A percentile compares a stretch with the other conserved stretches of the same genome.
Evolutionary conservation across 2,888 invertebrate species (phyloP).

Genomic region (Agrochola lota): DNA sequence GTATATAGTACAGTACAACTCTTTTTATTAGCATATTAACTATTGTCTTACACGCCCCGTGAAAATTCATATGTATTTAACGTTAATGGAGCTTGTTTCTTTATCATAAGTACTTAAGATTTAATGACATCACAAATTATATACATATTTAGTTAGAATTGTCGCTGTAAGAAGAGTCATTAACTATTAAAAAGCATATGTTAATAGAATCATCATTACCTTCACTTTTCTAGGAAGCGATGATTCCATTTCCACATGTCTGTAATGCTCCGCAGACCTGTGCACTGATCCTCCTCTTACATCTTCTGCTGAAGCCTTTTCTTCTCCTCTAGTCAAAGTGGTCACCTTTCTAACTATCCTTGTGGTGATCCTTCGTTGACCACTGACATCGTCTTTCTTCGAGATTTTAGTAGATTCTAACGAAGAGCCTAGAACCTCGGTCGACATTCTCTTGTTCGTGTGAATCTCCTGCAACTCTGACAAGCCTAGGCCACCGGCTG

Average conservation of each 20-base stretch:
- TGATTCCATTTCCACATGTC: slow-evolving; percentile 89
- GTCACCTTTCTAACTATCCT: slow-evolving; percentile 97
- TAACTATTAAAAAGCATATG: slow-evolving; percentile 15
- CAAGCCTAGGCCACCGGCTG: slow-evolving; percentile 85
- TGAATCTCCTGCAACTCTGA: slow-evolving; percentile 94
- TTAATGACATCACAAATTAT: slow-evolving; percentile 24
- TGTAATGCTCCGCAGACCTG: slow-evolving; percentile 90
- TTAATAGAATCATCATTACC: slow-evolving; percentile 87
- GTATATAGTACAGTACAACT: too few relatives aligned
- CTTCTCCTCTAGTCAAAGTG: slow-evolving; percentile 96
- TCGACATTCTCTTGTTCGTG: slow-evolving; percentile 95
- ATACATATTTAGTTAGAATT: slow-evolving; percentile 27
- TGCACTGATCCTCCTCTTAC: slow-evolving; percentile 91
- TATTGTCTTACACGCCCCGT: slow-evolving; percentile 10
- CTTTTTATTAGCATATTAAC: too few relatives aligned
- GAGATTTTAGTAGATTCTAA: slow-evolving; percentile 96
- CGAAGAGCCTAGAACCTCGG: slow-evolving; percentile 96
- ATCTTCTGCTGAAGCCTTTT: slow-evolving; percentile 93
- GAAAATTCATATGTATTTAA: slow-evolving; percentile 8
- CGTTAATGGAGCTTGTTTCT: slow-evolving; percentile 22
- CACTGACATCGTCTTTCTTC: slow-evolving; percentile 93
- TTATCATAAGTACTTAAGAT: slow-evolving; percentile 9
- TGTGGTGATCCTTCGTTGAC: slow-evolving; percentile 95
- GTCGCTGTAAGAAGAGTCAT: slow-evolving; percentile 9
- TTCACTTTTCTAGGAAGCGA: slow-evolving; percentile 93